Evolutionary conservation across 2,113 vertebrate genomes (phyloP).

Genomic region (Capra hircus): DNA sequence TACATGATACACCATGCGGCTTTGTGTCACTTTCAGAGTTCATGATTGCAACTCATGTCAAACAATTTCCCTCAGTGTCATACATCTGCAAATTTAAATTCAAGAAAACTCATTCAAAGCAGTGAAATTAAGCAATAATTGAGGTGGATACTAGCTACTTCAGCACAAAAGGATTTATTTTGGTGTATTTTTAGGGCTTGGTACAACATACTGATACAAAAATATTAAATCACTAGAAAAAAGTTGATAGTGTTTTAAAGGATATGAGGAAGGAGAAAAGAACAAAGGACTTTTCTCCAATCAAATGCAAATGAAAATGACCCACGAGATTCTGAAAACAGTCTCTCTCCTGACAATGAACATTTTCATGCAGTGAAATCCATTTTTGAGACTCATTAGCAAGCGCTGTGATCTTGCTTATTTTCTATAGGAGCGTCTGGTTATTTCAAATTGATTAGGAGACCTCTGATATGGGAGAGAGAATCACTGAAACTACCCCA

Average conservation of each 20-base stretch:
- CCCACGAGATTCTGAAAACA: conserved; percentile 78
- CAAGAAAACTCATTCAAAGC: conserved; percentile 57
- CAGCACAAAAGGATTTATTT: conserved; percentile 71
- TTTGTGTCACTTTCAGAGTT: conserved; percentile 38
- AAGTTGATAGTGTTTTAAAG: conserved; percentile 49
- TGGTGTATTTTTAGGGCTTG: conserved; percentile 75
- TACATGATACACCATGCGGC: conserved; percentile 18
- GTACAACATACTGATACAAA: conserved; percentile 67
- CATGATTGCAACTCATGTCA: conserved; percentile 44
- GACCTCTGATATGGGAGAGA: conserved; percentile 77
- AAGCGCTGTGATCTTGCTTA: conserved; percentile 83
- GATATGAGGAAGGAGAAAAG: conserved; percentile 69
- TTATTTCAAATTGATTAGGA: conserved; percentile 83
- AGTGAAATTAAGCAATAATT: conserved; percentile 79
- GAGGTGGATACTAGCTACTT: conserved; percentile 72
- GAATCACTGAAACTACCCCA: conserved; percentile 77
- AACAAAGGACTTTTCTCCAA: conserved; percentile 80
- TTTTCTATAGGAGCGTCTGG: conserved; percentile 77
- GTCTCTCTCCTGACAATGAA: conserved; percentile 80
- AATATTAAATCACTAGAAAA: conserved; percentile 68
- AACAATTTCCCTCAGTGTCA: conserved; percentile 57
- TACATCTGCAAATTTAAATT: conserved; percentile 63
- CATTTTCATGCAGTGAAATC: conserved; percentile 82
- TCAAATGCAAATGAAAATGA: conserved; percentile 84
- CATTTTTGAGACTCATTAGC: conserved; percentile 84